phyloP scores from a whole-genome alignment of 2,888 invertebrate genomes.

The Hyppa rectilinea region DNA sequence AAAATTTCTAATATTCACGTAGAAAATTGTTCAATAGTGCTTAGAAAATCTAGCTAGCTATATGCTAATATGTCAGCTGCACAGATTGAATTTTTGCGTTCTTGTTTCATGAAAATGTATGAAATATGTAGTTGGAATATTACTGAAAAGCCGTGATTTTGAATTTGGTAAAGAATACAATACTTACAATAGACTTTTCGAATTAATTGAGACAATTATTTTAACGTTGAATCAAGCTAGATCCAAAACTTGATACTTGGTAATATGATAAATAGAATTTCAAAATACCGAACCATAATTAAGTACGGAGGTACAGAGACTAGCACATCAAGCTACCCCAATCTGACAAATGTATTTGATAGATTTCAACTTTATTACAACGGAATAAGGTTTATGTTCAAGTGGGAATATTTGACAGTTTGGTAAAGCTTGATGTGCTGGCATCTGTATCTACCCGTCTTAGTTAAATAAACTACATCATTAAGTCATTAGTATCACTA shows the following conservation, averaged over 20 bases:
- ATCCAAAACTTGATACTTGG: background rate
- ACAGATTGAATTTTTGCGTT: background rate
- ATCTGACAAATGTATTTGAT: too few relatives aligned
- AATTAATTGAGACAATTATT: background rate
- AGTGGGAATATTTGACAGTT: too few relatives aligned
- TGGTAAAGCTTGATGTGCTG: too few relatives aligned
- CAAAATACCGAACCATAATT: too few relatives aligned
- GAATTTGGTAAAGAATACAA: background rate
- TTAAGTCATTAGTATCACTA: too few relatives aligned
- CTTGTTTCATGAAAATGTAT: background rate
- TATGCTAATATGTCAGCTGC: background rate
- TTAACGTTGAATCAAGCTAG: background rate
- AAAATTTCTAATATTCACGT: slow-evolving; percentile 4
- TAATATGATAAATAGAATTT: background rate
- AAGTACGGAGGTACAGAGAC: too few relatives aligned
- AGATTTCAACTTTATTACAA: too few relatives aligned
- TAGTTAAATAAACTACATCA: slow-evolving; percentile 5
- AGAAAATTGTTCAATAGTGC: background rate
- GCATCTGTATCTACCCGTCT: too few relatives aligned
- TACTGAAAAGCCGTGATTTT: background rate
- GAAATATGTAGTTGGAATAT: background rate
- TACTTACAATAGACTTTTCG: too few relatives aligned
- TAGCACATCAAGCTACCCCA: too few relatives aligned
- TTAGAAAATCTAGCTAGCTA: background rate
- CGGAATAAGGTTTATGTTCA: too few relatives aligned